Evolutionary conservation across 2,797 vertebrate species (phyloP), one percentile per base, ranked within the genome.

Genomic region (Cheirogaleus major): DNA sequence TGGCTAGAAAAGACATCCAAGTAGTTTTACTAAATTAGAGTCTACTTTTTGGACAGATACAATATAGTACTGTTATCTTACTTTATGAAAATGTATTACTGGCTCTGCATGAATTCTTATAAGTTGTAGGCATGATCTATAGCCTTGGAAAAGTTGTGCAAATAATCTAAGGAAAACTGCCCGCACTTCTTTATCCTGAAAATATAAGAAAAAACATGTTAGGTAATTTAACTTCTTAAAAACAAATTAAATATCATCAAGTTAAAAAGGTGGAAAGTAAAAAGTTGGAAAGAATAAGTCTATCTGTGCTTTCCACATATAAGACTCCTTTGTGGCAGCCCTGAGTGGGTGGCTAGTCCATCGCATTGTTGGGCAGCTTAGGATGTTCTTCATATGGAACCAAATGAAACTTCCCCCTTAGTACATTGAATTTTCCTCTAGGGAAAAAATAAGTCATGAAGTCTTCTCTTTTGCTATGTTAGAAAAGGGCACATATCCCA

Each of bases 41-140:
- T 70, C 18, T 72, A 80, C 30, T 55, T 94, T 88, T 92, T 81
- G 32, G 27, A 94, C 32, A 92, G 65, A 94, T 55, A 73, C 18
- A 93, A 82, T 45, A 76, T 27, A 30, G 41, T 76, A 89, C 38
- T 86, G 2, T 59, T 65, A 84, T 63, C 97, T 99, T 98, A 99
- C 99, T 99, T 99, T 99, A 98, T 99, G 99, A 99, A 99, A 99
- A 98, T 99, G 99, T 98, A 99, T 99, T 96, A 99, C 99, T 10
- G 99, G 99, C 97, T 99, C 99, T 75, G 99, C 99, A 98, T 99
- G 99, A 97, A 99, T 99, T 97, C 99, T 99, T 98, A 99, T 99
- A 96, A 99, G 99, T 98, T 99, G 99, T 97, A 99, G 99, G 97
- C 99, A 99, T 2, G 99, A 99, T 76, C 99, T 99, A 98, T 99